Percentiles rank a stretch among this genome's conserved stretches.
Evolutionary conservation across 2,888 invertebrate genomes (phyloP).

Genomic region (Blastobasis adustella): DNA sequence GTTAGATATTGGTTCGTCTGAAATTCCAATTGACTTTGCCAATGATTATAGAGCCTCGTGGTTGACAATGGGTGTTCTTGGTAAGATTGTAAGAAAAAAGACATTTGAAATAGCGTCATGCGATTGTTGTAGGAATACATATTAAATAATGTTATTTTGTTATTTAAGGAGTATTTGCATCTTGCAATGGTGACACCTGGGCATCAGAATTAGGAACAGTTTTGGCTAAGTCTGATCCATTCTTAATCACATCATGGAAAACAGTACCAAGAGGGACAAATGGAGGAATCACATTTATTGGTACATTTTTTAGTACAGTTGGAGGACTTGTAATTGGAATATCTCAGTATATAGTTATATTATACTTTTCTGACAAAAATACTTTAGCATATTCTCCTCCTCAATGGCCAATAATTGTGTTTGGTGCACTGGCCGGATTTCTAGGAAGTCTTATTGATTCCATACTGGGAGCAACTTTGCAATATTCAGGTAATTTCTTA

Average conservation of each 20-base stretch:
- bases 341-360: conserved; percentile 79
- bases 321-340: conserved; percentile 84
- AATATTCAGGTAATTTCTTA: conserved; percentile 82
- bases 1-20: conserved; percentile 85
- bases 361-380: conserved; percentile 76
- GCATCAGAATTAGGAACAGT: conserved; percentile 92
- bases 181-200: conserved; percentile 93
- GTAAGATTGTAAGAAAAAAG: conserved; percentile 39
- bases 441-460: conserved; percentile 90
- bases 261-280: conserved; percentile 91
- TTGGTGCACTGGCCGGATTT: conserved; percentile 84
- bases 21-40: conserved; percentile 85
- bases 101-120: too few relatives aligned
- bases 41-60: conserved; percentile 86
- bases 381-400: conserved; percentile 76
- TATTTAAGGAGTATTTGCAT: conserved; percentile 80
- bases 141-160: not conserved
- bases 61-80: conserved; percentile 86
- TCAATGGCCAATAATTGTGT: conserved; percentile 86
- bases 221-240: conserved; percentile 78
- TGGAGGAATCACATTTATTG: conserved; percentile 84
- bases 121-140: too few relatives aligned
- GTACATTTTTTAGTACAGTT: conserved; percentile 72
- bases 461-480: conserved; percentile 87
- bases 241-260: conserved; percentile 82